Percentiles rank a stretch among this genome's conserved stretches.
phyloP scores from a whole-genome alignment of 2,888 invertebrate species.

The Lamellibrachia satsuma region DNA sequence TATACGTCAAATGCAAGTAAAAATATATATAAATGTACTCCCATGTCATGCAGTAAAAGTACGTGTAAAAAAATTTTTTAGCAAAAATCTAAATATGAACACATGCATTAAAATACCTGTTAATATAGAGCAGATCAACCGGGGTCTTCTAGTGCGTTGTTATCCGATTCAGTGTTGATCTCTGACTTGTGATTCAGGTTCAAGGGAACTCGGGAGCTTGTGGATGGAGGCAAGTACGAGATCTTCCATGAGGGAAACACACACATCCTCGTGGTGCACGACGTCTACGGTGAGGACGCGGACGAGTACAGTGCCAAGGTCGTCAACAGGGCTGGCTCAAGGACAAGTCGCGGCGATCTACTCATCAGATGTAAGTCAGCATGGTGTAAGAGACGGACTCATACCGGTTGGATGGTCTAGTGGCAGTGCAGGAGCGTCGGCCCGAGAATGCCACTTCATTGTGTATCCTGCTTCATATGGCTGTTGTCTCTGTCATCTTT shows the following conservation, averaged over 20 bases:
- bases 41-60: no score
- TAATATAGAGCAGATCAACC: neutral
- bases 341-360: slow-evolving; percentile 93
- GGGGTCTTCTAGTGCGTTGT: neutral
- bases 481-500: no score
- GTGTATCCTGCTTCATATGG: no score
- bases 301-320: slow-evolving; percentile 98
- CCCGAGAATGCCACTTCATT: no score
- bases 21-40: no score
- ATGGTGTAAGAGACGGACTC: neutral
- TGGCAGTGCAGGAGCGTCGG: no score
- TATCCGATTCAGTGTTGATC: no score
- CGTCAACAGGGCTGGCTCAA: slow-evolving; percentile 91
- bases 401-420: neutral
- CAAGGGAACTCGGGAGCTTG: slow-evolving; percentile 96
- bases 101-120: no score
- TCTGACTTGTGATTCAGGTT: slow-evolving; percentile 69
- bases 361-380: slow-evolving; percentile 89
- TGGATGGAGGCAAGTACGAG: slow-evolving; percentile 84
- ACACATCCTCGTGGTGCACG: slow-evolving; percentile 87
- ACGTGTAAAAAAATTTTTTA: no score
- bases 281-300: slow-evolving; percentile 96
- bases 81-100: no score
- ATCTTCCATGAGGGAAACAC: slow-evolving; percentile 87
- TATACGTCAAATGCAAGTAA: no score